Percentiles rank a stretch among this genome's conserved stretches.
These are phyloP conservation scores for Chymomyza costata DNA, from an alignment of 1,140 invertebrate species.

Conservation along the genomic window DNA sequence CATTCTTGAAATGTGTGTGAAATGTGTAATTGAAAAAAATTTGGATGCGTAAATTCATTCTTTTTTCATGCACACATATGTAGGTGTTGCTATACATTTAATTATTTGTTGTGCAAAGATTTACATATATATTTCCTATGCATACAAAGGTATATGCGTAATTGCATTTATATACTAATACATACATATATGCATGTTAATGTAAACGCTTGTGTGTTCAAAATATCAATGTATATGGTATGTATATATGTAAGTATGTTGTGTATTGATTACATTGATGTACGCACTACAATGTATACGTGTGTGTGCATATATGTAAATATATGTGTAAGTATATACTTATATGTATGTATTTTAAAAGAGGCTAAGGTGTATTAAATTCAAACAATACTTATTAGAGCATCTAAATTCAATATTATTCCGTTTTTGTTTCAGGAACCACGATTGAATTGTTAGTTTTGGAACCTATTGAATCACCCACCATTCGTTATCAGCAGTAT, in stretches of 20 bases:
- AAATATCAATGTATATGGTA: not conserved
- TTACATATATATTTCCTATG: no score
- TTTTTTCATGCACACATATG: not conserved
- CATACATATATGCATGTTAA: no score
- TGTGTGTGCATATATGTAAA: slow-evolving; percentile 2
- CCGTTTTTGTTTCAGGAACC: no score
- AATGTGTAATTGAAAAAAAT: not conserved
- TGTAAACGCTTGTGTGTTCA: not conserved
- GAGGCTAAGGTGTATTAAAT: not conserved
- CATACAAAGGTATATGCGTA: no score
- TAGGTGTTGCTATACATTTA: no score
- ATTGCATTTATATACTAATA: no score
- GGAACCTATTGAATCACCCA: no score
- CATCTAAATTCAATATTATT: slow-evolving; percentile 1
- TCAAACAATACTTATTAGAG: slow-evolving; percentile 1
- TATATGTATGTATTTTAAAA: slow-evolving; percentile 2
- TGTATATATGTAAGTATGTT: not conserved
- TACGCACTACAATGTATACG: not conserved
- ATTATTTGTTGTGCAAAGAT: no score
- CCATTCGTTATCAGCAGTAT: slow-evolving; percentile 5
- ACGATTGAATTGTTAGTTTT: no score
- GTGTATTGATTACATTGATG: slow-evolving; percentile 4
- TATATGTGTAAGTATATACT: not conserved
- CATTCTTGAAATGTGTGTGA: not conserved
- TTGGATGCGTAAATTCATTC: not conserved